Evolutionary conservation across 1,140 invertebrate genomes (phyloP), one percentile per base, ranked within the genome.

Genomic region (Conopomorpha cramerella): DNA sequence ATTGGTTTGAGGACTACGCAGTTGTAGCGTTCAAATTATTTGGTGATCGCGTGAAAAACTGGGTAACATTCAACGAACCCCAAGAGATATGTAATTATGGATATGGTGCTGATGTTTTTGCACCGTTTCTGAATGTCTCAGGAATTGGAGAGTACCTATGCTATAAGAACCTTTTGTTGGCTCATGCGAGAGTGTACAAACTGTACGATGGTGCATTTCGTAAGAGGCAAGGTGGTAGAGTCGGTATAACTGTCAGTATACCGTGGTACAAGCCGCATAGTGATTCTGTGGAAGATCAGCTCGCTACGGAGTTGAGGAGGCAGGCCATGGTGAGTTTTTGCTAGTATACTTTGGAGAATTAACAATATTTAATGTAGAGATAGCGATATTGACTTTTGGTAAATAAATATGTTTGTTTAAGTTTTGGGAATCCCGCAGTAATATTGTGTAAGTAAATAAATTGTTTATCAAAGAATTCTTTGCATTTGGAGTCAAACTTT

Each of bases 31-130:
- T 84, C 32, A 55, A 73, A 28, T 57, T 66, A 43, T 80, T 79
- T 37, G 82, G 82, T 0, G 71, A 81, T 58, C 63, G 78, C 19
- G 78, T 83, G 0, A 80, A 77, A 40, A 28, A 30, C 14, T 86
- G 84, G 81, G 78, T 79, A 2, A 86, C 85, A 0, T 66, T 86
- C 19, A 86, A 86, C 49, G 83, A 86, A 54, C 82, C 83, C 4
- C 19, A 10, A 23, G 19, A 23, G 19, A 23, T 23, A 4, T 23
- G 19, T 23, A 23, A 23, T 23, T 4, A 23, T 6, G 19, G 19
- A 6, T 23, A 23, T 10, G 19, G 19, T 23, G 19, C 4, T 23
- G 10, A 4, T 6, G 19, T 4, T 30, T 30, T 30, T 30, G 13
- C 28, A 11, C 13, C 10, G 11, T 4, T 30, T 7, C 3, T 30